These are phyloP conservation scores for Thaumatotibia leucotreta DNA, from an alignment of 1,140 invertebrate genomes.

Conservation along the genomic window DNA sequence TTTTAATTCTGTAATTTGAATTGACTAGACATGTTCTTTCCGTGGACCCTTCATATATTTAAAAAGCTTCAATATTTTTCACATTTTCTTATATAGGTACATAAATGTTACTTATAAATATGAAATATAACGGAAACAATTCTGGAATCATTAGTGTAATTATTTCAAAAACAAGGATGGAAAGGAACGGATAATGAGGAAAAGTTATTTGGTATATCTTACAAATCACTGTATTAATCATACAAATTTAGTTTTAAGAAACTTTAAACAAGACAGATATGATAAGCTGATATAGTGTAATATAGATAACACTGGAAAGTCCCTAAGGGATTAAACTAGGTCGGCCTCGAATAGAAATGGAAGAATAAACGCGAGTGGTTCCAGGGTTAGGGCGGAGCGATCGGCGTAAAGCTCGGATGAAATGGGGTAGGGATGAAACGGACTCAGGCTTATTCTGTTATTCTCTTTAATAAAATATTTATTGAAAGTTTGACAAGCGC, in stretches of 20 bases:
- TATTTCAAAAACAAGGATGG: too few relatives aligned
- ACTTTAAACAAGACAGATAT: not conserved
- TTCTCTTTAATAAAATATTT: not conserved
- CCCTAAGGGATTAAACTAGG: slow-evolving; percentile 37
- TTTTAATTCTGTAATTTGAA: too few relatives aligned
- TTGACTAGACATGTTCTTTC: too few relatives aligned
- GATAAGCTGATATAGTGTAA: not conserved
- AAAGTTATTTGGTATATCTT: too few relatives aligned
- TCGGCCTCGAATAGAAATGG: slow-evolving; percentile 32
- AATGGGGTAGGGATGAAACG: slow-evolving; percentile 19
- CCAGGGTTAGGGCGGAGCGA: slow-evolving; percentile 28
- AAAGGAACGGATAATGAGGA: too few relatives aligned
- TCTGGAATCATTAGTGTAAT: too few relatives aligned
- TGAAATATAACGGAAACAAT: too few relatives aligned
- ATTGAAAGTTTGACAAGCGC: not conserved
- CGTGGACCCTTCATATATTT: too few relatives aligned
- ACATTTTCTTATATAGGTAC: too few relatives aligned
- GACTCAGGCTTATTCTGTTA: not conserved
- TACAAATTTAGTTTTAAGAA: not conserved
- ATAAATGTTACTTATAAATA: too few relatives aligned
- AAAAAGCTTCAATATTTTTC: too few relatives aligned
- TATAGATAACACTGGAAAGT: slow-evolving; percentile 25
- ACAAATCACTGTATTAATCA: not conserved
- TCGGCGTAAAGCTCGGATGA: slow-evolving; percentile 8
- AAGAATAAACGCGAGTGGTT: slow-evolving; percentile 36